Percentiles rank a stretch among this genome's conserved stretches.
phyloP scores from a whole-genome alignment of 2,888 invertebrate species.

The Ceratothoa steindachneri region DNA sequence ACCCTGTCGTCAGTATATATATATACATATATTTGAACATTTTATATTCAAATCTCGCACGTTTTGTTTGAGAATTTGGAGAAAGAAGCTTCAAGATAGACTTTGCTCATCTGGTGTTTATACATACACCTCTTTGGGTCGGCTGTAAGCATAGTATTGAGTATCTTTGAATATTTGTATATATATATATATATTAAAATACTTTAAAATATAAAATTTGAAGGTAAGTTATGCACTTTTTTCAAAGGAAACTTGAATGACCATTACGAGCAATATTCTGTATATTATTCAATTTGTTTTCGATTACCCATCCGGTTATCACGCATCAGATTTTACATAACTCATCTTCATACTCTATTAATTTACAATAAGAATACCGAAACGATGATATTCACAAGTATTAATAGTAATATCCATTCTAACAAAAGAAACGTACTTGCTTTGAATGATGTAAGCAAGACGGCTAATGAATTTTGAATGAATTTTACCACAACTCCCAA shows the following conservation, averaged over 20 bases:
- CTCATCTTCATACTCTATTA: background rate
- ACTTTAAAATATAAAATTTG: background rate
- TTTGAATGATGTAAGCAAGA: background rate
- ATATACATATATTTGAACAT: background rate
- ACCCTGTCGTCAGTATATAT: too few species aligned
- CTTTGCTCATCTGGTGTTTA: too few species aligned
- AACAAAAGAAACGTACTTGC: background rate
- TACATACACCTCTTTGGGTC: too few species aligned
- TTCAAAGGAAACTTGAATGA: background rate
- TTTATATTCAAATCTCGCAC: background rate
- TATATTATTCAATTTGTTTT: too few species aligned
- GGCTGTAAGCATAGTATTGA: background rate
- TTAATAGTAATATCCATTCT: background rate
- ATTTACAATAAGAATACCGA: background rate
- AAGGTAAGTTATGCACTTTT: background rate
- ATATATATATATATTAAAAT: slow-evolving; percentile 10
- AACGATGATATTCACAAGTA: too few species aligned
- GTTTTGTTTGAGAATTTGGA: too few species aligned
- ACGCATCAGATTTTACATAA: background rate
- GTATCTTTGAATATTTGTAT: slow-evolving; percentile 1
- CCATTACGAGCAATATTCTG: too few species aligned
- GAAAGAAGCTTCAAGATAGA: too few species aligned
- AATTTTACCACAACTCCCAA: too few species aligned
- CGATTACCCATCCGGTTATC: too few species aligned
- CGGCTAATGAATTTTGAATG: background rate